These are phyloP conservation scores for Capitulum mitella DNA, from an alignment of 2,888 invertebrate genomes.

Conservation along the genomic window DNA sequence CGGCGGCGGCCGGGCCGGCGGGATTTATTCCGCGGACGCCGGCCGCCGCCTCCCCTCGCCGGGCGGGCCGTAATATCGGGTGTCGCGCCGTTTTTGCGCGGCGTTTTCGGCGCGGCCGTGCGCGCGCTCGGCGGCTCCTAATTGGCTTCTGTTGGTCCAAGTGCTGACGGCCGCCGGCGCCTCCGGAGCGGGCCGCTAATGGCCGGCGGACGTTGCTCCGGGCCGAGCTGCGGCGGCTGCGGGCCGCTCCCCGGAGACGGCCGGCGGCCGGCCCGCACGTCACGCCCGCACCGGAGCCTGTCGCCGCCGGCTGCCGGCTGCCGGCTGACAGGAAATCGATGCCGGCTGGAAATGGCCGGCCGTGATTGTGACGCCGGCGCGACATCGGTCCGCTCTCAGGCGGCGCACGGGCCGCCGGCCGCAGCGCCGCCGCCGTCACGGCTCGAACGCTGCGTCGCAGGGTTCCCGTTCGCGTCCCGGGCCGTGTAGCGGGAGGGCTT, in stretches of 20 bases:
- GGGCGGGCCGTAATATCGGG: neutral
- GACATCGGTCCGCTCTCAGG: neutral
- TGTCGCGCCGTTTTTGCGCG: conserved; percentile 8
- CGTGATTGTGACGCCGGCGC: neutral
- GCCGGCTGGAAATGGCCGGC: neutral
- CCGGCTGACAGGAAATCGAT: conserved; percentile 10
- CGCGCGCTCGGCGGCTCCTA: neutral
- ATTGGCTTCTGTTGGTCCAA: conserved; percentile 62
- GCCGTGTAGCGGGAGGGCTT: too few species aligned
- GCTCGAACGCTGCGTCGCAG: too few species aligned
- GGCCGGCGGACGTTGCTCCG: conserved; percentile 78
- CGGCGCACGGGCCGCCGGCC: neutral
- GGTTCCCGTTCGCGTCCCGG: too few species aligned
- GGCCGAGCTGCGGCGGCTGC: too few species aligned
- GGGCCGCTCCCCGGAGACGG: neutral
- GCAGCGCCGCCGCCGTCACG: neutral
- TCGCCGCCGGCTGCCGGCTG: neutral
- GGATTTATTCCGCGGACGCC: neutral
- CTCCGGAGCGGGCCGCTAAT: conserved; percentile 67
- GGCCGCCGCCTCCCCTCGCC: neutral
- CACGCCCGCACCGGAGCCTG: neutral
- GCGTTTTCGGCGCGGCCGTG: neutral
- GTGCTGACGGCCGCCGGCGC: conserved; percentile 68
- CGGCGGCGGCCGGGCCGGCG: neutral
- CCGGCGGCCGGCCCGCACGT: neutral